phyloP scores from a whole-genome alignment of 2,888 invertebrate genomes.

The Lithophane leautieri region DNA sequence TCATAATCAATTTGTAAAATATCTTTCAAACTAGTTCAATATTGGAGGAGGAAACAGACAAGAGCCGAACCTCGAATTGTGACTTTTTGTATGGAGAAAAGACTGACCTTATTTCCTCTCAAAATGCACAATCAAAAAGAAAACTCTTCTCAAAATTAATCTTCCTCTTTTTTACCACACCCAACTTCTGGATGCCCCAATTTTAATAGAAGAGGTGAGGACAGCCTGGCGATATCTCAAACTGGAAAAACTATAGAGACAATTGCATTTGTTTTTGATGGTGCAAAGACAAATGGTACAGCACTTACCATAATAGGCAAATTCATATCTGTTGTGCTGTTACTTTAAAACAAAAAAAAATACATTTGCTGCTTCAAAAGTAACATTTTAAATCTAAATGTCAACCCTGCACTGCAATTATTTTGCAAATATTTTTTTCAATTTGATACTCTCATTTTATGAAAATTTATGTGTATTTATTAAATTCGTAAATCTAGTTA shows the following conservation, averaged over 20 bases:
- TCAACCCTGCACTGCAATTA: slow-evolving; percentile 15
- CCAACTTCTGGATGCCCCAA: background rate
- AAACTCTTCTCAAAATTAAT: background rate
- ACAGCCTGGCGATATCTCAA: background rate
- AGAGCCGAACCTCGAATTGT: too few relatives aligned
- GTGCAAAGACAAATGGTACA: background rate
- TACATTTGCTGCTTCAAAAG: background rate
- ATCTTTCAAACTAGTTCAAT: too few relatives aligned
- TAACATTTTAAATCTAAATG: background rate
- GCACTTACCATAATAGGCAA: background rate
- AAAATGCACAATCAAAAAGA: background rate
- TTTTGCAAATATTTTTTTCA: slow-evolving; percentile 2
- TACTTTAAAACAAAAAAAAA: background rate
- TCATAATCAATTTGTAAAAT: too few relatives aligned
- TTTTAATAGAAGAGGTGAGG: background rate
- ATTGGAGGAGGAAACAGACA: too few relatives aligned
- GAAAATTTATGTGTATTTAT: slow-evolving; percentile 30
- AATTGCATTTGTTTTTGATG: background rate
- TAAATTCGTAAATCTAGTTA: slow-evolving; percentile 32
- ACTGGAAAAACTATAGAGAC: background rate
- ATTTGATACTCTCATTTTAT: slow-evolving; percentile 6
- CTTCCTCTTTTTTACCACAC: background rate
- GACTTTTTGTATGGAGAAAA: too few relatives aligned
- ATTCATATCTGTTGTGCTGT: background rate
- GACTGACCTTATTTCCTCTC: too few relatives aligned